Percentiles rank a stretch among this genome's conserved stretches.
Evolutionary conservation across 2,113 vertebrate species (phyloP).

Genomic region (Circaetus gallicus): DNA sequence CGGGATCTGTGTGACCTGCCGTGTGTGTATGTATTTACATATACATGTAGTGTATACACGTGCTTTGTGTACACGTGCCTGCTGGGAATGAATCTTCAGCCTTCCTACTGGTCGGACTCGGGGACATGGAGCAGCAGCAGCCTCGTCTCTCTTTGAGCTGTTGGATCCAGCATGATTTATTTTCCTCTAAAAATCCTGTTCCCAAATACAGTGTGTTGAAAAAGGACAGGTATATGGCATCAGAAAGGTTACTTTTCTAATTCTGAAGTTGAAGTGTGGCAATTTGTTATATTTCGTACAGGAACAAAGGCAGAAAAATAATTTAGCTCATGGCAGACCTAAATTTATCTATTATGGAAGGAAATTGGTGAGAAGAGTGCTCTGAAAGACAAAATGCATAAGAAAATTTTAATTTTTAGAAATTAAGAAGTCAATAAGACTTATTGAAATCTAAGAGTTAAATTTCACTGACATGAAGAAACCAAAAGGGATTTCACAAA

Average conservation of each 20-base stretch:
- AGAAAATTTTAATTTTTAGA: not conserved
- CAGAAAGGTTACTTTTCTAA: not conserved
- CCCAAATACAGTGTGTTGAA: not conserved
- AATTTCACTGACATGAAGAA: not conserved
- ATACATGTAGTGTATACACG: accelerated
- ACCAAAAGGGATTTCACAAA: not conserved
- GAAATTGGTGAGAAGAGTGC: not conserved
- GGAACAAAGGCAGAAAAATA: not conserved
- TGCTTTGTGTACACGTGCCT: not conserved
- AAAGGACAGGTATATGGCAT: not conserved
- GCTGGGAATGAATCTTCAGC: not conserved
- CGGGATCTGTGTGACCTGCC: not conserved
- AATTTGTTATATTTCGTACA: not conserved
- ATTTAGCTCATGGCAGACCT: not conserved
- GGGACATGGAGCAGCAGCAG: not conserved
- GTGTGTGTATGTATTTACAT: not conserved
- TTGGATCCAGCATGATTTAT: not conserved
- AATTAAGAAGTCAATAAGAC: not conserved
- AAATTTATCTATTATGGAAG: not conserved
- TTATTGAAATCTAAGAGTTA: not conserved
- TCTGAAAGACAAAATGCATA: not conserved
- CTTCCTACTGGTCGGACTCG: not conserved
- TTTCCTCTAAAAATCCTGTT: not conserved
- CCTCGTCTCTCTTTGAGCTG: not conserved
- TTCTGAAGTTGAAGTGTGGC: not conserved